phyloP scores from a whole-genome alignment of 2,888 invertebrate species.

The Hedya salicella region DNA sequence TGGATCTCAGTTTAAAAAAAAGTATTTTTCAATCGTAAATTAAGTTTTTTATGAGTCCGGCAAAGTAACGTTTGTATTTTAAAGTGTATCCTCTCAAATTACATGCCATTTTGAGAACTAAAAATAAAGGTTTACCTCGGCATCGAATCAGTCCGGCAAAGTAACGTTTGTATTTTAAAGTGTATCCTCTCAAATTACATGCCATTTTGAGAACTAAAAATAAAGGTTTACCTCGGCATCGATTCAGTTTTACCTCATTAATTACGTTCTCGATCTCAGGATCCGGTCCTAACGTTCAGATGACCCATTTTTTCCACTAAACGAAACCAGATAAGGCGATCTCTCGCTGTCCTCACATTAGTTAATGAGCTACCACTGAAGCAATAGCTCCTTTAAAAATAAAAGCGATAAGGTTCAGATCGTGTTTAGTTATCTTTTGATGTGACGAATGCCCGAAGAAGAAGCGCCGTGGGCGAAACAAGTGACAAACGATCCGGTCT shows the following conservation, averaged over 20 bases:
- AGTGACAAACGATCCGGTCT: constrained; percentile 80
- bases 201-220: constrained; percentile 47
- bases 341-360: constrained; percentile 76
- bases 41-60: constrained; percentile 52
- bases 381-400: constrained; percentile 62
- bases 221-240: constrained; percentile 20
- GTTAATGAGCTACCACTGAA: constrained; percentile 61
- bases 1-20: constrained; percentile 15
- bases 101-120: constrained; percentile 47
- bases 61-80: constrained; percentile 51
- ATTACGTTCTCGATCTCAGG: constrained; percentile 26
- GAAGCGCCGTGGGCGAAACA: constrained; percentile 77
- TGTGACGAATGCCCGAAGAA: constrained; percentile 75
- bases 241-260: constrained; percentile 23
- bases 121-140: constrained; percentile 19
- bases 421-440: constrained; percentile 51
- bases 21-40: constrained; percentile 40
- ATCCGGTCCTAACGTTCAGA: constrained; percentile 54
- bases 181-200: constrained; percentile 33
- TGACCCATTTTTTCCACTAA: constrained; percentile 64
- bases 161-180: constrained; percentile 50
- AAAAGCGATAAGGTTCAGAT: constrained; percentile 63
- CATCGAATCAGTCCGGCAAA: constrained; percentile 41
- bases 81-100: constrained; percentile 30
- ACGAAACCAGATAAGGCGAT: constrained; percentile 79